A percentile compares a stretch with the other conserved stretches of the same genome.
Evolutionary conservation across 2,888 invertebrate genomes (phyloP).

Genomic region (Agelastica alni): DNA sequence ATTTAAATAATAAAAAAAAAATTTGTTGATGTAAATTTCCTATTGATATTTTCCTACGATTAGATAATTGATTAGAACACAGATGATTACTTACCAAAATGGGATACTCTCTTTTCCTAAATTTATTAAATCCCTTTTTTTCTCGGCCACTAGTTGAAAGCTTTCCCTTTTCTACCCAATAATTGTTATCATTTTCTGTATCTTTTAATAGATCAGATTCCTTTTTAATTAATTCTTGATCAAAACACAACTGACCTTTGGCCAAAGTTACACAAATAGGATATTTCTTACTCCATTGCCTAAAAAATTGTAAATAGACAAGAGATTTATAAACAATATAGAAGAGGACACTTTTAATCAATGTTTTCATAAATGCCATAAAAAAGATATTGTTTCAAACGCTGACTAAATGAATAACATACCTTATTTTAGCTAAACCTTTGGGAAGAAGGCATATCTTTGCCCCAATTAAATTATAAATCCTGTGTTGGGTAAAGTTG

Average conservation of each 20-base stretch:
- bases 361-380: neutral
- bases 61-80: no score
- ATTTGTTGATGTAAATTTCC: no score
- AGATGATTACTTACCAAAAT: constrained; percentile 40
- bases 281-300: constrained; percentile 91
- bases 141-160: constrained; percentile 49
- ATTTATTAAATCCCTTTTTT: constrained; percentile 45
- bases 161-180: constrained; percentile 39
- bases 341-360: neutral
- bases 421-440: constrained; percentile 78
- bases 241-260: constrained; percentile 53
- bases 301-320: no score
- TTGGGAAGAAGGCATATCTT: constrained; percentile 71
- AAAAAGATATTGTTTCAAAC: no score
- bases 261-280: constrained; percentile 78
- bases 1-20: no score
- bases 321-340: no score
- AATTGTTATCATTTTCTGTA: constrained; percentile 55
- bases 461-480: constrained; percentile 76
- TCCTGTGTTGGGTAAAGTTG: constrained; percentile 76
- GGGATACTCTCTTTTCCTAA: constrained; percentile 41
- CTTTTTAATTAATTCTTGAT: constrained; percentile 53
- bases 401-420: no score
- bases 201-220: constrained; percentile 37
- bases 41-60: no score